Percentiles rank a stretch among this genome's conserved stretches.
Conservation (phyloP, 2,888 invertebrate species). For the Colletes collaris region DNA sequence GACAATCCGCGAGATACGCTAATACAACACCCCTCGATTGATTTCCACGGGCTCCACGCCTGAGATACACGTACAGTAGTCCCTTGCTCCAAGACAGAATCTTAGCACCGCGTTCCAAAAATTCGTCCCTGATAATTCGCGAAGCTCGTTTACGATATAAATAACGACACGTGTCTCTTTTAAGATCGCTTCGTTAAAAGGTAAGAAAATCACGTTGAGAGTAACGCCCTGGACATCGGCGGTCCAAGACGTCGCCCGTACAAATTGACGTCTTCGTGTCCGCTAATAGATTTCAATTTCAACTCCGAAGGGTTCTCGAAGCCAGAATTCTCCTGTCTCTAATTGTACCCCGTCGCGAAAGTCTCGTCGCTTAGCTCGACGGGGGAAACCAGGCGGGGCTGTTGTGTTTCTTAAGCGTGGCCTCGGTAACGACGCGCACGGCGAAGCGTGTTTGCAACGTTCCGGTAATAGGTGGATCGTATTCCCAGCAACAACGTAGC, state of each 20-base stretch:
- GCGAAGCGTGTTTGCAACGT: slow-evolving; percentile 42
- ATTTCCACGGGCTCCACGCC: slow-evolving; percentile 5
- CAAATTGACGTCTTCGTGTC: background rate
- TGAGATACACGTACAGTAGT: background rate
- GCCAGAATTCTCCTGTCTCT: background rate
- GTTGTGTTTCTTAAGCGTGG: slow-evolving; percentile 4
- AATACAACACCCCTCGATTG: slow-evolving; percentile 17
- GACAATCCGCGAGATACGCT: slow-evolving; percentile 8
- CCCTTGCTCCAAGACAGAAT: too few species aligned
- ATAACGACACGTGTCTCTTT: too few species aligned
- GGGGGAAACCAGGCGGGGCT: background rate
- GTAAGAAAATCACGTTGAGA: background rate
- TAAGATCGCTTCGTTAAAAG: too few species aligned
- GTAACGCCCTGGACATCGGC: background rate
- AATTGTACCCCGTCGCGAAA: slow-evolving; percentile 19
- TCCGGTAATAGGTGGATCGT: slow-evolving; percentile 50
- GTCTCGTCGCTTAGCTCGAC: background rate
- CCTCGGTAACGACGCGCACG: slow-evolving; percentile 20
- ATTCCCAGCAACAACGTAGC: slow-evolving; percentile 47
- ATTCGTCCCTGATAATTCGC: too few species aligned
- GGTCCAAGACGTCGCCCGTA: background rate
- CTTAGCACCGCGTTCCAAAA: too few species aligned
- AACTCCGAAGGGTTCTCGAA: background rate
- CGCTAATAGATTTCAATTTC: background rate
- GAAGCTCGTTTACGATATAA: too few species aligned